Conservation (phyloP, 2,888 invertebrate species). For the Sussaba pulchella region DNA sequence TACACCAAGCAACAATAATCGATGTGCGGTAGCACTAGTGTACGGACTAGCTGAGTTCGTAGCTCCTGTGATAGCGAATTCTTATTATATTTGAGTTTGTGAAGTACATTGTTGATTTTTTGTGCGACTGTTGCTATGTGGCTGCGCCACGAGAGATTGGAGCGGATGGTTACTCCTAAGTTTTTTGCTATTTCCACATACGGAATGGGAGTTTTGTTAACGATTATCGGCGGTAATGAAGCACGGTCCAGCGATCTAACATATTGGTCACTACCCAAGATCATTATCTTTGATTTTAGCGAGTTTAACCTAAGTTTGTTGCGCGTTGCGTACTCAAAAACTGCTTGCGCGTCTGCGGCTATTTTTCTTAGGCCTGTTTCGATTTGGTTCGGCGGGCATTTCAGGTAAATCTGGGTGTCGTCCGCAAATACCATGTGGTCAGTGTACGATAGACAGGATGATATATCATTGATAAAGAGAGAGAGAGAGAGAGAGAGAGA, state of each 20-base stretch:
- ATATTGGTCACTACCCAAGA: constrained; percentile 1
- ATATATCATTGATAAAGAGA: too few relatives aligned
- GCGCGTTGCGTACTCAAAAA: neutral
- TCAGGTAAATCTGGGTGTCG: neutral
- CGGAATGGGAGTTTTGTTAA: neutral
- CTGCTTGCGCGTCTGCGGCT: neutral
- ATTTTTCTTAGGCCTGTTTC: neutral
- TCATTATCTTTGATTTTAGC: constrained; percentile 33
- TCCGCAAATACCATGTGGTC: neutral
- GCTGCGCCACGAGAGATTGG: neutral
- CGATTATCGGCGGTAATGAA: neutral
- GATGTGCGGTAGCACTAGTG: neutral
- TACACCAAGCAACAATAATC: constrained; percentile 4
- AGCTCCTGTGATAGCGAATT: neutral
- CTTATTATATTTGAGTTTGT: too few relatives aligned
- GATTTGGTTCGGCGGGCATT: neutral
- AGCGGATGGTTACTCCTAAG: neutral
- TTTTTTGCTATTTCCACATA: constrained; percentile 8
- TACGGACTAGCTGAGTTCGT: neutral
- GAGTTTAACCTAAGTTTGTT: constrained; percentile 13
- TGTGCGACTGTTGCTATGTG: neutral
- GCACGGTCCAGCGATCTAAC: neutral
- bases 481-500: neutral
- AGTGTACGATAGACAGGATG: too few relatives aligned
- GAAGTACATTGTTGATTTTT: neutral